phyloP scores from a whole-genome alignment of 2,888 invertebrate genomes.

The Cephus sareptanus region DNA sequence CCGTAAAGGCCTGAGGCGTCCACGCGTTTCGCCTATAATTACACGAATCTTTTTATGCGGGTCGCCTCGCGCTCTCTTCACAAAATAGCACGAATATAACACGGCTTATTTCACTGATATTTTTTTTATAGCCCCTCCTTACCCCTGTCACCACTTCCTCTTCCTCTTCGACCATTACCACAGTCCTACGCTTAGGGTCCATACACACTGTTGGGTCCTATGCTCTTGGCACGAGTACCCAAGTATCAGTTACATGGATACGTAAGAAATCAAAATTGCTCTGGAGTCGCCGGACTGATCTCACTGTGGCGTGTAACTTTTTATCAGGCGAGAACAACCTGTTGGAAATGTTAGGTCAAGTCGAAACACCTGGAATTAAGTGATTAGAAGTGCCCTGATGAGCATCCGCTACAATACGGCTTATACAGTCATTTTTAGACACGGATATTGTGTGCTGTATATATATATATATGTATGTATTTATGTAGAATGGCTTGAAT shows the following conservation, averaged over 20 bases:
- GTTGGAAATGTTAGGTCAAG: background rate
- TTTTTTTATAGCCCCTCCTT: background rate
- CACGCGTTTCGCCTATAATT: conserved; percentile 24
- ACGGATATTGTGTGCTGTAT: background rate
- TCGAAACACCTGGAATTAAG: conserved; percentile 18
- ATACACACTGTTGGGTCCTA: background rate
- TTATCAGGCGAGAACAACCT: background rate
- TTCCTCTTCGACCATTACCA: background rate
- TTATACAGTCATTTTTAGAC: background rate
- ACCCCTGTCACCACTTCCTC: background rate
- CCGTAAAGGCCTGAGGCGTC: conserved; percentile 17
- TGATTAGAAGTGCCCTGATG: conserved; percentile 19
- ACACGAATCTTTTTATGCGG: conserved; percentile 8
- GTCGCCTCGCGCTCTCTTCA: background rate
- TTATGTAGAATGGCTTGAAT: no score
- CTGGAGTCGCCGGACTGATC: conserved; percentile 4
- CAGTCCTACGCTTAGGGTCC: background rate
- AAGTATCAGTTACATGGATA: background rate
- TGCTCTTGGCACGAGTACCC: background rate
- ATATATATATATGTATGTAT: no score
- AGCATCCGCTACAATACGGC: conserved; percentile 9
- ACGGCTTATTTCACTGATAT: background rate
- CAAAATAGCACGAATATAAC: background rate
- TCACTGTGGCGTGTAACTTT: conserved; percentile 19
- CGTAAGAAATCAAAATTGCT: background rate